Evolutionary conservation across 2,113 vertebrate genomes (phyloP).

Genomic region (Dasyurus viverrinus): DNA sequence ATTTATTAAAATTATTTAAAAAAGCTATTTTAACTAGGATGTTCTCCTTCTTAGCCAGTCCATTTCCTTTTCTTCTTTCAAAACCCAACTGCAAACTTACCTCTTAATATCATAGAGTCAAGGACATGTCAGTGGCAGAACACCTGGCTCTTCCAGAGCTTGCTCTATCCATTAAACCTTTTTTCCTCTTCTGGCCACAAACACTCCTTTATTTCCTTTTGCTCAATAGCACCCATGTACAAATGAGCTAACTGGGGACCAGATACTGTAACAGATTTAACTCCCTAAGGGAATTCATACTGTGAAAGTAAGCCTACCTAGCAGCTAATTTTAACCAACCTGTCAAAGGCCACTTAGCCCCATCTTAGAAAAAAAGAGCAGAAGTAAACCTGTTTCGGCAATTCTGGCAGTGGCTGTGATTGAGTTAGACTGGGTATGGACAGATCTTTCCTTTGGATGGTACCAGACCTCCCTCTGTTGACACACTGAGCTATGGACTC

Average conservation of each 20-base stretch:
- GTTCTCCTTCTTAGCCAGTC: not conserved
- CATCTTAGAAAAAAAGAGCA: not conserved
- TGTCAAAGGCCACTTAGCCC: not conserved
- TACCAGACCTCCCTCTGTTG: not conserved
- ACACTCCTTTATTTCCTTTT: not conserved
- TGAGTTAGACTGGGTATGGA: not conserved
- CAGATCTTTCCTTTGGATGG: not conserved
- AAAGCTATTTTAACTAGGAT: not conserved
- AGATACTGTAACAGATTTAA: not conserved
- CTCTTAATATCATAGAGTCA: not conserved
- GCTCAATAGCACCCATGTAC: not conserved
- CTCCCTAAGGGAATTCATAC: not conserved
- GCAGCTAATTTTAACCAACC: not conserved
- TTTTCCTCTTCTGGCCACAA: not conserved
- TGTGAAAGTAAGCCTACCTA: not conserved
- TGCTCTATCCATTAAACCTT: not conserved
- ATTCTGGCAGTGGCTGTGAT: not conserved
- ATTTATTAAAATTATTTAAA: too few species aligned
- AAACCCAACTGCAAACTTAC: not conserved
- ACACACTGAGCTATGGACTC: not conserved
- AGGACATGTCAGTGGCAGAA: not conserved
- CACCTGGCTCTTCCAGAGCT: not conserved
- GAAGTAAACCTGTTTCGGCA: not conserved
- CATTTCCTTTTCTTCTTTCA: not conserved
- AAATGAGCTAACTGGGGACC: not conserved